Percentiles rank a stretch among this genome's conserved stretches.
Evolutionary conservation across 2,113 vertebrate species (phyloP).

Genomic region (Triplophysa tibetana): DNA sequence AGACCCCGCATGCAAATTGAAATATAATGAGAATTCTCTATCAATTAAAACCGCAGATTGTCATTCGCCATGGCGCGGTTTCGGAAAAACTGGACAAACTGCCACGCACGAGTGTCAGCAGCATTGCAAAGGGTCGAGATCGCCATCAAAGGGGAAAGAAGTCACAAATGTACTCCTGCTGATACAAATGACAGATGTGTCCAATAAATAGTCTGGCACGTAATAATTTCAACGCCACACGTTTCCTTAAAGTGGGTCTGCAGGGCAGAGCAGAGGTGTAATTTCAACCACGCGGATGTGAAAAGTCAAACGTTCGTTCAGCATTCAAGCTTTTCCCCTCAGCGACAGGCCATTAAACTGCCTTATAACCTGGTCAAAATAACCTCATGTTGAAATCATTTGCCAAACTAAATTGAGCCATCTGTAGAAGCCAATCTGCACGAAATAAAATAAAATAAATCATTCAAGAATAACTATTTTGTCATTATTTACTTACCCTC

Average conservation of each 20-base stretch:
- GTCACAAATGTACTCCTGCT: conserved; percentile 40
- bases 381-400: not conserved
- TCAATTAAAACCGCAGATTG: conserved; percentile 75
- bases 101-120: not conserved
- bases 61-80: conserved; percentile 56
- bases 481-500: not conserved
- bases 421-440: not conserved
- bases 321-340: conserved; percentile 12
- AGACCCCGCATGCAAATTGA: conserved; percentile 78
- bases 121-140: conserved; percentile 29
- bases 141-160: conserved; percentile 26
- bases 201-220: conserved; percentile 52
- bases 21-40: conserved; percentile 76
- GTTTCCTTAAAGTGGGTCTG: conserved; percentile 39
- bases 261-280: conserved; percentile 37
- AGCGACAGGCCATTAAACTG: conserved; percentile 25
- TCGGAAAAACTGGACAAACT: conserved; percentile 44
- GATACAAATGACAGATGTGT: conserved; percentile 53
- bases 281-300: conserved; percentile 43
- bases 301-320: conserved; percentile 36
- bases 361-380: not conserved
- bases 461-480: not conserved
- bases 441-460: not conserved
- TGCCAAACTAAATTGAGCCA: conserved; percentile 11
- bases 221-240: too few species aligned